These are phyloP conservation scores for Habropoda laboriosa DNA, from an alignment of 1,140 invertebrate genomes.

Conservation along the genomic window DNA sequence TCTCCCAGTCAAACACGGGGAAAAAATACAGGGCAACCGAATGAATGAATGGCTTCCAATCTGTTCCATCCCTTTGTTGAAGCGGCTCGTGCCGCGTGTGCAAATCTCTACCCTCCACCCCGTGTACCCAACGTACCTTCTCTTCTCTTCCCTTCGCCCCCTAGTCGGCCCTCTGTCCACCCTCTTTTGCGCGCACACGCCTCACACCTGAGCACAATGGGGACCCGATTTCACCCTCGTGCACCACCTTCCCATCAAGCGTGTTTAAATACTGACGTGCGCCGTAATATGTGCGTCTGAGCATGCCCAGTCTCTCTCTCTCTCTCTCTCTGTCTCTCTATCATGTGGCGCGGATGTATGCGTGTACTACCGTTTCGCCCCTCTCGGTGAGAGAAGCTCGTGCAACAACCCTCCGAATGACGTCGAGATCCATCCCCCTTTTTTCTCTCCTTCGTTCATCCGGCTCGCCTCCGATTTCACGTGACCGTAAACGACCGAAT, in stretches of 20 bases:
- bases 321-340: neutral
- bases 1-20: slow-evolving; percentile 70
- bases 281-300: slow-evolving; percentile 51
- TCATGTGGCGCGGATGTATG: no score
- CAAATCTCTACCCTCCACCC: slow-evolving; percentile 69
- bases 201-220: slow-evolving; percentile 66
- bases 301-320: slow-evolving; percentile 26
- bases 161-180: neutral
- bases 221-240: slow-evolving; percentile 51
- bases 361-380: slow-evolving; percentile 22
- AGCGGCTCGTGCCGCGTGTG: slow-evolving; percentile 80
- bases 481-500: slow-evolving; percentile 48
- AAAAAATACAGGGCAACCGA: slow-evolving; percentile 67
- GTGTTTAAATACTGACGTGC: slow-evolving; percentile 59
- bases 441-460: slow-evolving; percentile 14
- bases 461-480: slow-evolving; percentile 47
- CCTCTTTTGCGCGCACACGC: slow-evolving; percentile 49
- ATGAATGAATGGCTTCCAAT: slow-evolving; percentile 68
- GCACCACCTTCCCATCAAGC: slow-evolving; percentile 50
- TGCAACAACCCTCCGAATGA: slow-evolving; percentile 24
- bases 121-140: neutral
- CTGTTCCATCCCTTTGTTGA: slow-evolving; percentile 78
- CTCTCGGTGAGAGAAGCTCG: slow-evolving; percentile 42
- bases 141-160: neutral
- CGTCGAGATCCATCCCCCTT: slow-evolving; percentile 39